Conservation (phyloP, 2,888 invertebrate species). For the Hetaerina titia region DNA sequence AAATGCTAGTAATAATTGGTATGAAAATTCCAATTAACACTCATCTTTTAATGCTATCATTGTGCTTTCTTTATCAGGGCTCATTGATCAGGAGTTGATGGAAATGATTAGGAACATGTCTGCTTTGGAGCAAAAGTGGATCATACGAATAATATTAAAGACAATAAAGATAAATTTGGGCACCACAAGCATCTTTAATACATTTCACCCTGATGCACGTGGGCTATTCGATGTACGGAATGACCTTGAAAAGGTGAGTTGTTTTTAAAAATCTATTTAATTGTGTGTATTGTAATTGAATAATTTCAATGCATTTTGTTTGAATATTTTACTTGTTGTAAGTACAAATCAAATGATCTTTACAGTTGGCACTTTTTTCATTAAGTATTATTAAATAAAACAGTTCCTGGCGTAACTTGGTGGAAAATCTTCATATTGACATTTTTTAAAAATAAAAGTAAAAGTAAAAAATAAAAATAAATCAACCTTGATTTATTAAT, state of each 20-base stretch:
- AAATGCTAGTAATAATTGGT: too few species aligned
- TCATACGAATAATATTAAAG: slow-evolving; percentile 92
- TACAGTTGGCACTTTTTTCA: slow-evolving; percentile 22
- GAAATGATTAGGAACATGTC: slow-evolving; percentile 84
- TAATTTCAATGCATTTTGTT: background rate
- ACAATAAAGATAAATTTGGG: slow-evolving; percentile 89
- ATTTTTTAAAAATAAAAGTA: too few species aligned
- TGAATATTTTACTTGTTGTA: background rate
- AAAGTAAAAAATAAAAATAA: too few species aligned
- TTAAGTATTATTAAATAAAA: background rate
- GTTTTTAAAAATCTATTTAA: background rate
- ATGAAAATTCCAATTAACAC: too few species aligned
- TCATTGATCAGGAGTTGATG: slow-evolving; percentile 83
- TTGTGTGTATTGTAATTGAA: background rate
- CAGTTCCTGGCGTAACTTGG: too few species aligned
- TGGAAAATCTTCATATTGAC: too few species aligned
- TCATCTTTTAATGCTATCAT: background rate
- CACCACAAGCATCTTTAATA: slow-evolving; percentile 83
- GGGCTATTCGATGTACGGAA: slow-evolving; percentile 86
- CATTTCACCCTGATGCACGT: slow-evolving; percentile 90
- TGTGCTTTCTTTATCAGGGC: slow-evolving; percentile 74
- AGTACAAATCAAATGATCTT: background rate
- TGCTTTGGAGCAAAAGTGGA: slow-evolving; percentile 92
- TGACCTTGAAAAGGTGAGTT: slow-evolving; percentile 83
- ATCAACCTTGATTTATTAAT: too few species aligned